A percentile compares a stretch with the other conserved stretches of the same genome.
phyloP scores from a whole-genome alignment of 2,797 vertebrate species.

The Gephyroberyx darwinii region DNA sequence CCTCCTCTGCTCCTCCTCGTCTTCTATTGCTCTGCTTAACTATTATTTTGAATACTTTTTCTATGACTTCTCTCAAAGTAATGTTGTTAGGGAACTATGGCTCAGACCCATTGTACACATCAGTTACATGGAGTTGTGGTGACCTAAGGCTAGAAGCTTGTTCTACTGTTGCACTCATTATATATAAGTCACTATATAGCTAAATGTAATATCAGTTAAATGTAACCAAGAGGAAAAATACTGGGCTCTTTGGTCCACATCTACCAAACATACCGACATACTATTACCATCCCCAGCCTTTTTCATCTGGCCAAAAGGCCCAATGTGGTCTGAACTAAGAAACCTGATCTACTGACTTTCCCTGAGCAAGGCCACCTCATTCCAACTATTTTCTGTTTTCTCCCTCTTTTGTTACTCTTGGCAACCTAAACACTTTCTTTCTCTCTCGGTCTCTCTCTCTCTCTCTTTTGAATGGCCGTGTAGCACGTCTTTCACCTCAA shows the following conservation, averaged over 20 bases:
- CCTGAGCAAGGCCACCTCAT: slow-evolving; percentile 39
- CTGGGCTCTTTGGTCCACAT: slow-evolving; percentile 7
- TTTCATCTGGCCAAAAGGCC: background rate
- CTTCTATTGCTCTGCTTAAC: background rate
- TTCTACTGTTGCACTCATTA: background rate
- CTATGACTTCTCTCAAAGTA: too few species aligned
- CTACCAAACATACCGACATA: slow-evolving; percentile 19
- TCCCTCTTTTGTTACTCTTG: slow-evolving; percentile 48
- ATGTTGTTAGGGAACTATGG: background rate
- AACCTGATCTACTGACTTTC: slow-evolving; percentile 50
- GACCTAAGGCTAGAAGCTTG: background rate
- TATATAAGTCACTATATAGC: background rate
- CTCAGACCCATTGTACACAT: background rate
- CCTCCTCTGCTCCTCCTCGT: background rate
- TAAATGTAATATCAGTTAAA: background rate
- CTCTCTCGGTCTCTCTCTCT: slow-evolving; percentile 32
- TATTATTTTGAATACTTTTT: background rate
- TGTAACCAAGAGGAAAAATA: slow-evolving; percentile 33
- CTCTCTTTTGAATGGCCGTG: slow-evolving; percentile 45
- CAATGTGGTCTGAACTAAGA: slow-evolving; percentile 27
- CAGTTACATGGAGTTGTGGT: background rate
- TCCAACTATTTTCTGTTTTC: slow-evolving; percentile 54
- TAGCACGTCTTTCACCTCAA: slow-evolving; percentile 70
- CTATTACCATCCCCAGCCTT: too few species aligned
- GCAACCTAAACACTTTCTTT: slow-evolving; percentile 51